Evolutionary conservation across 2,888 invertebrate species (phyloP).

Genomic region (Abrostola tripartita): DNA sequence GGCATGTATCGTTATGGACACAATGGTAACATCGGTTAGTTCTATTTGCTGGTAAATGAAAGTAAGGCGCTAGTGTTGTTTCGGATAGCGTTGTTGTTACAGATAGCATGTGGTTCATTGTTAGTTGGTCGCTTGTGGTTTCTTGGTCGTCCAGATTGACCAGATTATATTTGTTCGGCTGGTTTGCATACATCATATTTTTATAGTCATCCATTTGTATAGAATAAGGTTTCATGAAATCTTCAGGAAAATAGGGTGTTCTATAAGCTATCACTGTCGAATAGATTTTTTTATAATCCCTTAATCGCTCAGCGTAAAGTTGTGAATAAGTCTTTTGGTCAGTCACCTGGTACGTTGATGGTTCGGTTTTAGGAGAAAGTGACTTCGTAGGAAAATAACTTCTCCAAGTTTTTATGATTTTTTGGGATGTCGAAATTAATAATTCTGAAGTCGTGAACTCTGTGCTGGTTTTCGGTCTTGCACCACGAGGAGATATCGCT

Average conservation of each 20-base stretch:
- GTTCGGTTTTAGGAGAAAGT: neutral
- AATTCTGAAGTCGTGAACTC: constrained; percentile 13
- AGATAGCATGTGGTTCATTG: neutral
- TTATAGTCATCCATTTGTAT: constrained; percentile 9
- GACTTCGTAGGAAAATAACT: constrained; percentile 30
- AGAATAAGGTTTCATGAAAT: constrained; percentile 1
- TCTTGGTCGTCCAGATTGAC: neutral
- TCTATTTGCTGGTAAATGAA: constrained; percentile 6
- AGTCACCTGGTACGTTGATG: neutral
- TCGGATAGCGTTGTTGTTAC: too few relatives aligned
- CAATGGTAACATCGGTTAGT: constrained; percentile 59
- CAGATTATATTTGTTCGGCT: neutral
- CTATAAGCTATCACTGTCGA: neutral
- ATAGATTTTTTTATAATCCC: neutral
- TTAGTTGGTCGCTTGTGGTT: neutral
- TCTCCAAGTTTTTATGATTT: constrained; percentile 36
- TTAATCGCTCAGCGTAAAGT: neutral
- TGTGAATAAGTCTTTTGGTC: neutral
- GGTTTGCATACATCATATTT: neutral
- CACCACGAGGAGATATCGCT: constrained; percentile 2
- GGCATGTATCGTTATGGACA: constrained; percentile 56
- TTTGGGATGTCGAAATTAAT: neutral
- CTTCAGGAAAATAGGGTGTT: neutral
- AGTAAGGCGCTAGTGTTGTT: neutral
- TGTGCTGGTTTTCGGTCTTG: constrained; percentile 15